Conservation (phyloP, 2,888 invertebrate species). For the Pristionchus japonicus region DNA sequence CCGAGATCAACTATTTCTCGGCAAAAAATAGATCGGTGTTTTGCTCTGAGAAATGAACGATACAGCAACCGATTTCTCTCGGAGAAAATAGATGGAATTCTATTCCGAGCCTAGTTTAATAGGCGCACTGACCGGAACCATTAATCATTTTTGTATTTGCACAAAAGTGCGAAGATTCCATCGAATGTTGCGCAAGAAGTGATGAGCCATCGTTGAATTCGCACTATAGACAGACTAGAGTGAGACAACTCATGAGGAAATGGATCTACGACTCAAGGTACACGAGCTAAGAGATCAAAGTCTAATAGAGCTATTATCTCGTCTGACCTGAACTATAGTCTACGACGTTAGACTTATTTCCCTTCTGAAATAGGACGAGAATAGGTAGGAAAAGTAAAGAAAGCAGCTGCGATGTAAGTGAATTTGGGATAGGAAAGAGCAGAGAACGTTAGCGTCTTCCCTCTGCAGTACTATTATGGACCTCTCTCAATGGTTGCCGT, state of each 20-base stretch:
- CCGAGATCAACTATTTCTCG: background rate
- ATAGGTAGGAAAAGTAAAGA: background rate
- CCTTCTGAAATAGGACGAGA: no score
- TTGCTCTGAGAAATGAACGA: background rate
- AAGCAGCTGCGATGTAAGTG: background rate
- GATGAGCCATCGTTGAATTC: background rate
- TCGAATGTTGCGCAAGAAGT: constrained; percentile 1
- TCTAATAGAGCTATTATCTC: no score
- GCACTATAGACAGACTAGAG: background rate
- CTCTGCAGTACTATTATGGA: background rate
- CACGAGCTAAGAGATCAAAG: no score
- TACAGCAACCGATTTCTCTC: background rate
- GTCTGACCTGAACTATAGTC: no score
- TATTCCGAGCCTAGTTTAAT: background rate
- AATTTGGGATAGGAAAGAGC: background rate
- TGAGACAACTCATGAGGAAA: no score
- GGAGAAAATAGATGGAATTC: background rate
- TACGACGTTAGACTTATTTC: no score
- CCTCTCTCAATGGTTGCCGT: background rate
- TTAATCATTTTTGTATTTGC: constrained; percentile 22
- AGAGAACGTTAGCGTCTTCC: background rate
- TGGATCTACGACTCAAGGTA: no score
- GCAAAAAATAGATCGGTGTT: background rate
- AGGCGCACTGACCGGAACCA: background rate
- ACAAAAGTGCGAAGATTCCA: background rate